Conservation (phyloP, 2,113 vertebrate genomes). For the Aspidoscelis tigris region DNA sequence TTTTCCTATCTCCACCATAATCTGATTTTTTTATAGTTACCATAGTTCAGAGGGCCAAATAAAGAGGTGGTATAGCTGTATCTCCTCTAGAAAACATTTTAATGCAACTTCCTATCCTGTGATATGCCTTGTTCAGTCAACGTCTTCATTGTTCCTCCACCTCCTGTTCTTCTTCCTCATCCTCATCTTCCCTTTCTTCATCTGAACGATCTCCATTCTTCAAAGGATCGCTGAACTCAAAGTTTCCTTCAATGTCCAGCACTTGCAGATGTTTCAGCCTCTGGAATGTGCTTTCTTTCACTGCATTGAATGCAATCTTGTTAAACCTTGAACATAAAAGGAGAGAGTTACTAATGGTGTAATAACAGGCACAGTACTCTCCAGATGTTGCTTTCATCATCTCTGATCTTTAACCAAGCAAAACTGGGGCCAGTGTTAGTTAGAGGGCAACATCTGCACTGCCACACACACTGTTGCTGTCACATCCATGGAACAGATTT, state of each 20-base stretch:
- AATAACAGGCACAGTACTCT: neutral
- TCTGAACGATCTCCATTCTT: constrained; percentile 71
- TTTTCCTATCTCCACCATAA: neutral
- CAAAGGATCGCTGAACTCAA: constrained; percentile 74
- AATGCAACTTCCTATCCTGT: constrained; percentile 35
- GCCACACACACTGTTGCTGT: neutral
- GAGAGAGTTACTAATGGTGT: neutral
- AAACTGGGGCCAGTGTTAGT: neutral
- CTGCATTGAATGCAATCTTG: constrained; percentile 83
- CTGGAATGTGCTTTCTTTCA: constrained; percentile 88
- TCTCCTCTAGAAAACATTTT: constrained; percentile 1
- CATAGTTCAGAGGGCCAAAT: neutral
- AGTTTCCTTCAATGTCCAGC: constrained; percentile 87
- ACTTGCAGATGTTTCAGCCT: constrained; percentile 89
- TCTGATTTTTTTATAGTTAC: neutral
- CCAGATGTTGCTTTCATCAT: neutral
- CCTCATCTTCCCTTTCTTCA: constrained; percentile 74
- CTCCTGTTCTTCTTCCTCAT: constrained; percentile 64
- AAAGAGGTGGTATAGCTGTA: neutral
- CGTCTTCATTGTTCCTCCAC: constrained; percentile 54
- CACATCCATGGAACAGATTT: neutral
- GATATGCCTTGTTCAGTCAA: constrained; percentile 53
- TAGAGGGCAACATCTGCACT: neutral
- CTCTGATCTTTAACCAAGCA: neutral
- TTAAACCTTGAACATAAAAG: constrained; percentile 82